Evolutionary conservation across 2,113 vertebrate species (phyloP).

Genomic region (Nannospalax galili): DNA sequence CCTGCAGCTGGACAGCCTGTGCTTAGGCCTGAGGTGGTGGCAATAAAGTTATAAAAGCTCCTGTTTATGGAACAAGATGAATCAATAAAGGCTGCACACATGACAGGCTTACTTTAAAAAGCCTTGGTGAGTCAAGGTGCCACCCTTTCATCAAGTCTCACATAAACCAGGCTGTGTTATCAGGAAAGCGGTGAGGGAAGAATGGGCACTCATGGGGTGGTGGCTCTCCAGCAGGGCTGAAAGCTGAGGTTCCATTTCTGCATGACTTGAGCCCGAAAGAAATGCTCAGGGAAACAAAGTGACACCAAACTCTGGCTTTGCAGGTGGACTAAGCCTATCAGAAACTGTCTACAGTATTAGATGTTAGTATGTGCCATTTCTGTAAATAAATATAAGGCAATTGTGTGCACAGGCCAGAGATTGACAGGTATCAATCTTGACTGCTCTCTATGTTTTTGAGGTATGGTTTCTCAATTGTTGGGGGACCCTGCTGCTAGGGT

Average conservation of each 20-base stretch:
- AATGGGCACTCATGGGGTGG: neutral
- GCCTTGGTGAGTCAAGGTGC: neutral
- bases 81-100: constrained; percentile 57
- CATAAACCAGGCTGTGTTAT: neutral
- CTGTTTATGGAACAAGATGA: constrained; percentile 57
- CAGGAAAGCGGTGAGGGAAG: neutral
- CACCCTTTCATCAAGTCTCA: neutral
- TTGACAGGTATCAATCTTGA: neutral
- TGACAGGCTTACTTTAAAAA: constrained; percentile 29
- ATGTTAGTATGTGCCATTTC: neutral
- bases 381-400: neutral
- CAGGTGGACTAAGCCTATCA: neutral
- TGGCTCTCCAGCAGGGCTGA: neutral
- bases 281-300: neutral
- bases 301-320: neutral
- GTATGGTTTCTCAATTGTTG: no score
- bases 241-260: neutral
- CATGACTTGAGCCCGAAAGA: neutral
- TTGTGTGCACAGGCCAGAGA: neutral
- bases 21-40: constrained; percentile 53
- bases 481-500: no score
- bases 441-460: neutral
- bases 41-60: constrained; percentile 71
- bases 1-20: constrained; percentile 70
- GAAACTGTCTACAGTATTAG: neutral